Percentiles rank a stretch among this genome's conserved stretches.
Evolutionary conservation across 2,113 vertebrate genomes (phyloP).

Genomic region (Tyrannus savana): DNA sequence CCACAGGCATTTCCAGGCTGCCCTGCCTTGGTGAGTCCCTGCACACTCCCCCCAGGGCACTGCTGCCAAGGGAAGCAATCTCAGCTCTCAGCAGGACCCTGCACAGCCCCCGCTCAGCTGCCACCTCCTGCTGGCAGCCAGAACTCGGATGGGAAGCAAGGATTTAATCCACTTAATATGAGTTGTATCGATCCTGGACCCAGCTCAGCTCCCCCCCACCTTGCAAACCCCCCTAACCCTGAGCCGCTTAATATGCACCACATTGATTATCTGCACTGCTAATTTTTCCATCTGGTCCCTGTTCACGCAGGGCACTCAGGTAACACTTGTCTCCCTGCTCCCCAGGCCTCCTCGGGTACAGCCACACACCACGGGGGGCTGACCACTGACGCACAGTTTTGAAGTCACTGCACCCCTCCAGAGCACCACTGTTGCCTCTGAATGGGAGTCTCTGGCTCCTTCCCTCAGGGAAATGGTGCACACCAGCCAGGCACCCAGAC

Average conservation of each 20-base stretch:
- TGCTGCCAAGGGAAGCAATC: not conserved
- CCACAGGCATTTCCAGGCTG: not conserved
- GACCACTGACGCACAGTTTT: not conserved
- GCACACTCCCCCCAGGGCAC: too few relatives aligned
- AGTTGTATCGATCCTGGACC: not conserved
- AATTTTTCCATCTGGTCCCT: slow-evolving; percentile 41
- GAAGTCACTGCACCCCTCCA: rapidly evolving
- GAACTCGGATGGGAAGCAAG: not conserved
- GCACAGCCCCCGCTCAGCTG: not conserved
- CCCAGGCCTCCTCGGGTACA: not conserved
- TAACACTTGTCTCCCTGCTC: not conserved
- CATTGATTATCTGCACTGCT: slow-evolving; percentile 46
- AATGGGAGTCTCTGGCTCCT: not conserved
- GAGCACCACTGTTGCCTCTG: not conserved
- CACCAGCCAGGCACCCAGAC: not conserved
- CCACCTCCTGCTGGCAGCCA: not conserved
- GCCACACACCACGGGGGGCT: not conserved
- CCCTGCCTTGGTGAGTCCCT: rapidly evolving
- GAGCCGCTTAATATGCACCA: slow-evolving; percentile 14
- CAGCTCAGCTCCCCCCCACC: not conserved
- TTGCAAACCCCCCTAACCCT: not conserved
- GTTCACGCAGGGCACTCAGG: not conserved
- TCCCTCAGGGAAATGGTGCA: not conserved
- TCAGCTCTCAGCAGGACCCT: not conserved
- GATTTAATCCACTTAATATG: slow-evolving; percentile 53